phyloP scores from a whole-genome alignment of 2,113 vertebrate species.

The Pteronura brasiliensis region DNA sequence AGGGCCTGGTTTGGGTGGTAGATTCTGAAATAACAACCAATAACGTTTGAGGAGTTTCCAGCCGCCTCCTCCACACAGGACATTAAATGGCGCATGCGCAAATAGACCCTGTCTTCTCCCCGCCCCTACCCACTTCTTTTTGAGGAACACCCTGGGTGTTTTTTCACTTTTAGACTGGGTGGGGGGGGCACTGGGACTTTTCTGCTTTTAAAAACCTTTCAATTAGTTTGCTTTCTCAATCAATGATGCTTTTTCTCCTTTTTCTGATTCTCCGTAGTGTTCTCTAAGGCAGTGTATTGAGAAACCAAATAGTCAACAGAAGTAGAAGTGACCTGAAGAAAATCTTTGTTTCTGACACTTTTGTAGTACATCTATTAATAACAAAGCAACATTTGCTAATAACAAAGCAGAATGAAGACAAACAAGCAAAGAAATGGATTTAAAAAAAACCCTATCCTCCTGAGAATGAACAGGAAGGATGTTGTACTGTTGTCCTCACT shows the following conservation, averaged over 20 bases:
- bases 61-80: neutral
- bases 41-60: neutral
- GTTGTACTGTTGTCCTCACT: neutral
- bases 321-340: neutral
- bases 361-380: neutral
- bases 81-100: neutral
- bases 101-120: neutral
- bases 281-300: neutral
- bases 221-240: neutral
- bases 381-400: neutral
- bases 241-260: neutral
- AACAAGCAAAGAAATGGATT: neutral
- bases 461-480: neutral
- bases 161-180: neutral
- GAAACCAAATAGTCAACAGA: neutral
- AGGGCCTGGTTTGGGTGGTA: neutral
- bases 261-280: neutral
- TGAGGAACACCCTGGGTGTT: neutral
- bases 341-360: neutral
- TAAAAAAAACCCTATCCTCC: neutral
- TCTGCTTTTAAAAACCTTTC: neutral
- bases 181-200: neutral
- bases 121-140: neutral
- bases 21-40: conserved; percentile 29
- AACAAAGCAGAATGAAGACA: neutral